Evolutionary conservation across 1,140 invertebrate genomes (phyloP).

Genomic region (Nymphalis io): DNA sequence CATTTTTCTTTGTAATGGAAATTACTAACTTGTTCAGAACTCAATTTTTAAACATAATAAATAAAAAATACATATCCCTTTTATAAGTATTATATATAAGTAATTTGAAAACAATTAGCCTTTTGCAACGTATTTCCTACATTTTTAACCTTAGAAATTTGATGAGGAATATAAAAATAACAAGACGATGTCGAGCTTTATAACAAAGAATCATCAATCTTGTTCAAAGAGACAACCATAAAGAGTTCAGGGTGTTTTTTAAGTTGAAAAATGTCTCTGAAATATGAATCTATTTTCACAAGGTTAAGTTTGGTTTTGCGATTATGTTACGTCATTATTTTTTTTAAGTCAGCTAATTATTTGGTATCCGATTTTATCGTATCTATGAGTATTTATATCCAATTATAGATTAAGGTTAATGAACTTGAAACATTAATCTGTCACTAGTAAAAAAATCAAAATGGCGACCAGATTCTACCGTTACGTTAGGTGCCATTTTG

Average conservation of each 20-base stretch:
- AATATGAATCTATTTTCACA: not conserved
- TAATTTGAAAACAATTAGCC: conserved; percentile 10
- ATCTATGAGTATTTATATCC: too few species aligned
- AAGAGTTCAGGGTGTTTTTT: conserved; percentile 20
- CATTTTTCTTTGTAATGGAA: too few species aligned
- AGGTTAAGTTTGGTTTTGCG: not conserved
- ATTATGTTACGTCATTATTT: not conserved
- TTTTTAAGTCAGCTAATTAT: too few species aligned
- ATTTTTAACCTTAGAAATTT: conserved; percentile 11
- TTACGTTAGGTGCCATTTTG: too few species aligned
- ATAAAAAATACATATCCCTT: too few species aligned
- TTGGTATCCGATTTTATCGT: too few species aligned
- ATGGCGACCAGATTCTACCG: too few species aligned
- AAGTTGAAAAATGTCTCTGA: conserved; percentile 15
- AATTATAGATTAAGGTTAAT: too few species aligned
- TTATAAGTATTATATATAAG: not conserved
- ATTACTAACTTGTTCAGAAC: too few species aligned
- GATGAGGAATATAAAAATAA: conserved; percentile 19
- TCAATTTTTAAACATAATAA: too few species aligned
- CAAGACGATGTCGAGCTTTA: conserved; percentile 23
- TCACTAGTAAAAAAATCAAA: too few species aligned
- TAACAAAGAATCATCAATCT: conserved; percentile 41
- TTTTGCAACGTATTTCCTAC: not conserved
- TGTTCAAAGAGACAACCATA: conserved; percentile 37
- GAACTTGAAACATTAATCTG: too few species aligned